Percentiles rank a stretch among this genome's conserved stretches.
These are phyloP conservation scores for Phortica variegata DNA, from an alignment of 1,140 invertebrate species.

Conservation along the genomic window DNA sequence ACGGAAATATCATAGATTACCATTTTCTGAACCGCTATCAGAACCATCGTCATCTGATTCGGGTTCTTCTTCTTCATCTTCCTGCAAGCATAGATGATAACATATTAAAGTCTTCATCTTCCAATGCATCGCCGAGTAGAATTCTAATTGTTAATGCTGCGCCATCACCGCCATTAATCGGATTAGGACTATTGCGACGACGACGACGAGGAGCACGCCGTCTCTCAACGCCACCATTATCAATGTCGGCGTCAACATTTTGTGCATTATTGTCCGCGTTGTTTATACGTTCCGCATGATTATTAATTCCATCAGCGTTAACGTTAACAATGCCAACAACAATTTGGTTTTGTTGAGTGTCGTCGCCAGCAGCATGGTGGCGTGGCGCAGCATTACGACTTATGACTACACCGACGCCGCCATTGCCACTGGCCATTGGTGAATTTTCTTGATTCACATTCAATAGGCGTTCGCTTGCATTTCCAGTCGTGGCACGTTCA, in stretches of 20 bases:
- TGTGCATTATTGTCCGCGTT: slow-evolving; percentile 15
- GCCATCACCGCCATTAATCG: slow-evolving; percentile 8
- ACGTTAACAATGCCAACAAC: slow-evolving; percentile 5
- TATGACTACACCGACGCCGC: slow-evolving; percentile 5
- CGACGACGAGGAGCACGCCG: slow-evolving; percentile 17
- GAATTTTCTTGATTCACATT: no score
- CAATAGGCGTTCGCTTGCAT: background rate
- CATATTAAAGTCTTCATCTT: slow-evolving; percentile 48
- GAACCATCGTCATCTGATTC: slow-evolving; percentile 54
- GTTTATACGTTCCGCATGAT: slow-evolving; percentile 21
- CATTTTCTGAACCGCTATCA: slow-evolving; percentile 37
- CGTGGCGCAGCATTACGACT: slow-evolving; percentile 16
- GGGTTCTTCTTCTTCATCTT: slow-evolving; percentile 55
- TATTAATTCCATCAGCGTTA: slow-evolving; percentile 14
- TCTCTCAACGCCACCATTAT: slow-evolving; percentile 20
- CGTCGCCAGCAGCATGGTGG: slow-evolving; percentile 15
- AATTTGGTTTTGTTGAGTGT: background rate
- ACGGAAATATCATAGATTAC: slow-evolving; percentile 14
- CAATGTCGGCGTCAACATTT: slow-evolving; percentile 13
- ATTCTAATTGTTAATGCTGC: slow-evolving; percentile 8
- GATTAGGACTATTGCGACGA: slow-evolving; percentile 15
- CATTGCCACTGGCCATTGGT: slow-evolving; percentile 21
- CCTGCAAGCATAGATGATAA: slow-evolving; percentile 52
- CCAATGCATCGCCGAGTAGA: slow-evolving; percentile 10
- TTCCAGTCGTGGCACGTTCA: background rate